Base-by-base conservation (phyloP, 2,113 vertebrate genomes). In the Heterotilapia buettikoferi region DNA sequence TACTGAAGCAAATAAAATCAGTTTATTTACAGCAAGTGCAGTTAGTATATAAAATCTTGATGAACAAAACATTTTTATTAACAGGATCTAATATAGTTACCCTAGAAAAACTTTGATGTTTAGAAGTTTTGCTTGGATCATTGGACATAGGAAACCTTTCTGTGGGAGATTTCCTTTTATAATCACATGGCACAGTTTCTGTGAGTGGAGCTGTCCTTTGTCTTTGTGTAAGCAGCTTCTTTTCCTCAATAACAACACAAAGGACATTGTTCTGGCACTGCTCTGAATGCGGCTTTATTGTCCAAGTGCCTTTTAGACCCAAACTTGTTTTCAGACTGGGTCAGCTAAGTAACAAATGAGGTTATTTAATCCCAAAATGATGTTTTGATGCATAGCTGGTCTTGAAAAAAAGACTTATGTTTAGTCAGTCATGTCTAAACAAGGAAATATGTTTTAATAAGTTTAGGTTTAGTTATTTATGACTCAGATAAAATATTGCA, bases 221-320 rank as follows among this genome's bases (percentile, higher is more conserved):
- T 82, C n/a, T 61, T 84, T 73, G 80, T 85, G 83, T 45, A 90
- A 38, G 81, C 73, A 26, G 84, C 82, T 54, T 84, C 57, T 82
- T 89, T 68, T 91, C 80, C 53, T 61, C 82, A 9, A 86, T 78
- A 80, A 31, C 18, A 38, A 90, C 45, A 92, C 83, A 93, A 91
- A 87, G 82, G 54, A 66, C 88, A 89, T 93, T 93, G 92, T 92
- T 88, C 87, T 87, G 86, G 57, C 66, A 40, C 52, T 36, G 81
- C 88, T 83, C 76, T 90, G 66, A 85, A 82, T 13, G 4, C 43
- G 76, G 88, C 84, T 85, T 83, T 84, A 88, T 90, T 89, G 83
- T 90, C 83, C 87, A 38, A 86, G 83, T 71, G 47, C n/a, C 38
- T 83, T 87, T 83, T 12, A 45, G 59, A 81, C 87, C 56, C 84